Evolutionary conservation across 2,888 invertebrate genomes (phyloP).

Genomic region (Seira ritae): DNA sequence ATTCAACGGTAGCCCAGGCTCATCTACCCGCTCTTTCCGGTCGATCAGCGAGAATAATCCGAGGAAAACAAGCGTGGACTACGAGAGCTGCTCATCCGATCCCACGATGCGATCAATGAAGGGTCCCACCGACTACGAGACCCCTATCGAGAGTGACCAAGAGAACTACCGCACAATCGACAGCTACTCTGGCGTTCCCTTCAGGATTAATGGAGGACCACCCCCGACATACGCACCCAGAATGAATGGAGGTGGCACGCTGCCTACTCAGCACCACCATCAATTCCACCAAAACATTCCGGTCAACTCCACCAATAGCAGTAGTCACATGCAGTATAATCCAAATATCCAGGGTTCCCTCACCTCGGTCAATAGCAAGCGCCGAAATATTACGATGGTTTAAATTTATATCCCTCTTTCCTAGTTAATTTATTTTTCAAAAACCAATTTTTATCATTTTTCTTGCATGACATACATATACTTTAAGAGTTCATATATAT

Average conservation of each 20-base stretch:
- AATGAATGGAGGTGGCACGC: constrained; percentile 31
- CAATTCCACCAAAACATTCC: constrained; percentile 57
- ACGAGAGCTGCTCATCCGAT: constrained; percentile 73
- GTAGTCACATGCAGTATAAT: constrained; percentile 75
- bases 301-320: constrained; percentile 63
- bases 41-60: constrained; percentile 71
- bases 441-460: too few relatives aligned
- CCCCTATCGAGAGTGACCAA: constrained; percentile 71
- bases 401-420: constrained; percentile 74
- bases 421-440: too few relatives aligned
- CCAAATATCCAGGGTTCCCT: constrained; percentile 79
- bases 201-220: constrained; percentile 61
- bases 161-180: constrained; percentile 72
- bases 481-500: too few relatives aligned
- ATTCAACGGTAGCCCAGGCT: constrained; percentile 68
- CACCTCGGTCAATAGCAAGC: constrained; percentile 78
- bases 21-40: constrained; percentile 71
- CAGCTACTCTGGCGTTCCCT: constrained; percentile 68
- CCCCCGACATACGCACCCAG: constrained; percentile 42
- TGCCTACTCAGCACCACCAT: constrained; percentile 19
- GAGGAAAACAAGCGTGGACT: constrained; percentile 70
- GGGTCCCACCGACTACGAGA: constrained; percentile 71
- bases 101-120: constrained; percentile 69
- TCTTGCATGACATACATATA: too few relatives aligned
- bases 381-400: constrained; percentile 81